Evolutionary conservation across 2,888 invertebrate genomes (phyloP), one percentile per base, ranked within the genome.

Genomic region (Leucozona laternaria): DNA sequence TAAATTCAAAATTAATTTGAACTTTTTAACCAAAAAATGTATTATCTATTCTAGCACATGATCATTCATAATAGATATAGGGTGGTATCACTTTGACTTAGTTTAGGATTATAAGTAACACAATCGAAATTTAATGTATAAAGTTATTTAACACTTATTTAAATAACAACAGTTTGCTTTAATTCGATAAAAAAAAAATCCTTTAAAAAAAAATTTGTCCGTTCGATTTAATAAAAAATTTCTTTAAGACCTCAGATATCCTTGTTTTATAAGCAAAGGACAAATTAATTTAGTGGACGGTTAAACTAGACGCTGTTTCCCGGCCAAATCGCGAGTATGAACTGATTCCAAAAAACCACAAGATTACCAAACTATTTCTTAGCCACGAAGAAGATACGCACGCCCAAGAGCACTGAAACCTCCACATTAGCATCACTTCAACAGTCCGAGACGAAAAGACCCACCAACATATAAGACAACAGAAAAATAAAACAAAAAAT

Each of bases 361-460:
- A 85, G 80, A 80, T 73, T 77, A 80, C 85, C 80, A 85, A 85
- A 85, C 85, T 77, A 77, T 73, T 85, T 85, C 81, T 72, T 80
- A 40, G 34, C 77, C 57, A 71, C 70, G 55, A 53, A 62, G 64
- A 79, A 84, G 83, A 79, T 71, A 66, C 80, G 53, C 66, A 76
- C 57, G 58, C 57, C 80, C 73, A 64, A 58, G 50, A 81, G 50
- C 60, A 57, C 28, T 28, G 37, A 60, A 79, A 58, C 75, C 82
- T 81, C 82, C 75, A 76, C 84, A 57, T 58, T 53, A 76, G 25
- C 77, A 72, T 77, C 77, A 86, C 68, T 77, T 53, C 71, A n/a
- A n/a, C n/a, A 53, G 55, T 55, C 57, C 72, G 77, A 72, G n/a
- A 77, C 60, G 22, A 83, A 68, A 62, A 48, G 45, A 22, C 22